Evolutionary conservation across 2,113 vertebrate genomes (phyloP).

Genomic region (Uria aalge): DNA sequence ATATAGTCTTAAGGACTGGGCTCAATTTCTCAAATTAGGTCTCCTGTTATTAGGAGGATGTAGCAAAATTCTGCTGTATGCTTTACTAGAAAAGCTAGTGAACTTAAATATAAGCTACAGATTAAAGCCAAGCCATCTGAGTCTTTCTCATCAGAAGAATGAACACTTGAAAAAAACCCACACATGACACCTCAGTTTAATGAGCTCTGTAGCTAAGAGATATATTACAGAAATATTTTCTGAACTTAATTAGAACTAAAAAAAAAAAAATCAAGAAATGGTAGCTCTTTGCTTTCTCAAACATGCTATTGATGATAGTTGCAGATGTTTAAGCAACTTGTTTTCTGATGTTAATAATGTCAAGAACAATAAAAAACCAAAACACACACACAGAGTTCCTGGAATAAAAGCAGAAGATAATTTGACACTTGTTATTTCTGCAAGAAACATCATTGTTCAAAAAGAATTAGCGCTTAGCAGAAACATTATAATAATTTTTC

Average conservation of each 20-base stretch:
- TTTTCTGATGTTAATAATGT: not conserved
- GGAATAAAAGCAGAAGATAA: not conserved
- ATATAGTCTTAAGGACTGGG: not conserved
- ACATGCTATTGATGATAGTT: not conserved
- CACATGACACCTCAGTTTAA: not conserved
- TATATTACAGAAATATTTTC: not conserved
- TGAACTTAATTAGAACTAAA: not conserved
- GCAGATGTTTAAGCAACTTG: not conserved
- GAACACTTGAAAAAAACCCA: not conserved
- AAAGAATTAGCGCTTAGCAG: not conserved
- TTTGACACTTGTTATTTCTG: not conserved
- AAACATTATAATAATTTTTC: not conserved
- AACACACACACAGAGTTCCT: not conserved
- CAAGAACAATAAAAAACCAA: not conserved
- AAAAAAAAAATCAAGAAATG: not conserved
- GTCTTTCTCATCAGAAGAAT: not conserved
- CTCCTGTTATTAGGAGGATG: not conserved
- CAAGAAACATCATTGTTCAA: not conserved
- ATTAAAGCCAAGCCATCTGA: not conserved
- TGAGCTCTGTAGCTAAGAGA: not conserved
- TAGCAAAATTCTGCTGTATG: not conserved
- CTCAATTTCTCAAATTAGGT: not conserved
- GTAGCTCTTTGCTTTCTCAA: not conserved
- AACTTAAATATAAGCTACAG: not conserved
- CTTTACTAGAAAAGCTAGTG: not conserved